phyloP scores from a whole-genome alignment of 2,888 invertebrate species.

The Cephus nigrinus region DNA sequence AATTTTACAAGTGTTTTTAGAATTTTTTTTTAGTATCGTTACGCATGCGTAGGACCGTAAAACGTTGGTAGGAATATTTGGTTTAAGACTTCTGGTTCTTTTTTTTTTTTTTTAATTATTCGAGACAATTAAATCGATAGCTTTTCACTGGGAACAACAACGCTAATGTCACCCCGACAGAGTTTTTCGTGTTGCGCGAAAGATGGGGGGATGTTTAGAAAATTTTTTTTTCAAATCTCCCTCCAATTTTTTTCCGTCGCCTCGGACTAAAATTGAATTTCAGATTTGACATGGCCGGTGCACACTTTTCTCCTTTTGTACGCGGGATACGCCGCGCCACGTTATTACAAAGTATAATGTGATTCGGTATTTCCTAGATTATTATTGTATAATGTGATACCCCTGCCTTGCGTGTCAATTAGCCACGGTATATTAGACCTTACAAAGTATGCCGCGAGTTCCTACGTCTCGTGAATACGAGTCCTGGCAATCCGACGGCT shows the following conservation, averaged over 20 bases:
- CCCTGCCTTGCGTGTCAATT: constrained; percentile 59
- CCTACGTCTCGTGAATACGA: background rate
- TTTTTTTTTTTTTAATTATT: no score
- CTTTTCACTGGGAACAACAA: background rate
- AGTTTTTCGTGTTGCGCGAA: background rate
- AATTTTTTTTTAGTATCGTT: no score
- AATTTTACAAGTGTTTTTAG: background rate
- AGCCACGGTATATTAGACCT: constrained; percentile 49
- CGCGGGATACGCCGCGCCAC: background rate
- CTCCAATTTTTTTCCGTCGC: background rate
- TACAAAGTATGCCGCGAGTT: constrained; percentile 43
- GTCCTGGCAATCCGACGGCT: background rate
- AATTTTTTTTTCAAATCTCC: background rate
- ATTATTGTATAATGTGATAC: constrained; percentile 50
- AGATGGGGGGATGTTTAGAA: background rate
- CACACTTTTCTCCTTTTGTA: constrained; percentile 11
- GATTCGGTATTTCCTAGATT: constrained; percentile 51
- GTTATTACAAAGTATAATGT: constrained; percentile 60
- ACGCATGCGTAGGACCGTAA: no score
- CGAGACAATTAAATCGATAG: no score
- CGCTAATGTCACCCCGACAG: background rate
- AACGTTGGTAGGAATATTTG: no score
- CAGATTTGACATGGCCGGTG: constrained; percentile 36
- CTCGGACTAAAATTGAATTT: constrained; percentile 28
- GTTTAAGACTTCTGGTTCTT: no score